phyloP scores from a whole-genome alignment of 2,797 vertebrate species.

The Syngnathus rostellatus region DNA sequence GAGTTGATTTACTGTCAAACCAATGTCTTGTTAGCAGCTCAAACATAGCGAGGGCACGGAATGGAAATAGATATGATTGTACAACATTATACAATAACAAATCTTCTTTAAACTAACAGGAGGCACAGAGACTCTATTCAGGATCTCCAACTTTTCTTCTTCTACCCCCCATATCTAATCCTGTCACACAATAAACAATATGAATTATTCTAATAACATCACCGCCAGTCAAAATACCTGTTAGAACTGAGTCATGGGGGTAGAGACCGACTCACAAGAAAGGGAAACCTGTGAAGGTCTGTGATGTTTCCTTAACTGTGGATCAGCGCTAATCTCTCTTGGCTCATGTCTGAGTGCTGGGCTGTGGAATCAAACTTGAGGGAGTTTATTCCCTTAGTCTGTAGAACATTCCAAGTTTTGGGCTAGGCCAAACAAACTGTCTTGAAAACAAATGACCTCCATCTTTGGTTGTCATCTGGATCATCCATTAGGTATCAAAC shows the following conservation, averaged over 20 bases:
- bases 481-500: neutral
- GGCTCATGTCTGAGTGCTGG: slow-evolving; percentile 24
- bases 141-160: slow-evolving; percentile 45
- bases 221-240: slow-evolving; percentile 53
- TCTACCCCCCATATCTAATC: slow-evolving; percentile 57
- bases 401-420: slow-evolving; percentile 48
- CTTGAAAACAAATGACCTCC: slow-evolving; percentile 9
- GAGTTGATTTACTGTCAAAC: slow-evolving; percentile 51
- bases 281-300: slow-evolving; percentile 28
- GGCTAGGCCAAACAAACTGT: slow-evolving; percentile 31
- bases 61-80: slow-evolving; percentile 55
- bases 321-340: slow-evolving; percentile 46
- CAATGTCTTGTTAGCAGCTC: slow-evolving; percentile 40
- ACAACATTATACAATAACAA: slow-evolving; percentile 59
- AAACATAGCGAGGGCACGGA: slow-evolving; percentile 43
- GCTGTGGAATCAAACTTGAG: slow-evolving; percentile 37
- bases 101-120: slow-evolving; percentile 48
- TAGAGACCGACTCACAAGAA: slow-evolving; percentile 34
- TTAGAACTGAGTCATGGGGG: slow-evolving; percentile 18
- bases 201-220: slow-evolving; percentile 57
- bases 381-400: slow-evolving; percentile 38
- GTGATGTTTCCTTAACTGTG: slow-evolving; percentile 35
- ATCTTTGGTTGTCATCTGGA: neutral
- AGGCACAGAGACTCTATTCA: slow-evolving; percentile 54
- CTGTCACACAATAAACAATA: slow-evolving; percentile 62